Evolutionary conservation across 2,888 invertebrate species (phyloP).

Genomic region (Luffia ferchaultella): DNA sequence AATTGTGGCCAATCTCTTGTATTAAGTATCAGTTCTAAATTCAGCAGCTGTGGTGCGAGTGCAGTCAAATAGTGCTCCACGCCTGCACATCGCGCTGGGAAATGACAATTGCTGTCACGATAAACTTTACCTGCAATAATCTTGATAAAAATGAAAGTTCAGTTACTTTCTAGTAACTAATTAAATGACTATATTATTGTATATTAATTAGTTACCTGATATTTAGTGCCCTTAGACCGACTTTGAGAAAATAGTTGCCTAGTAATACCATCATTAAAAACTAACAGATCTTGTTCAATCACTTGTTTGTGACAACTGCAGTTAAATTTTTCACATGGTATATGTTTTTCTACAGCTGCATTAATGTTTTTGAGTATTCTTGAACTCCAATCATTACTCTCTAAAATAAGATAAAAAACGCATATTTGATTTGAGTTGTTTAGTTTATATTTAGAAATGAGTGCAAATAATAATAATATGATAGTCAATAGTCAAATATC

Average conservation of each 20-base stretch:
- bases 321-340: constrained; percentile 61
- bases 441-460: no score
- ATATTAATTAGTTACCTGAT: constrained; percentile 40
- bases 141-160: constrained; percentile 66
- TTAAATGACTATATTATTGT: neutral
- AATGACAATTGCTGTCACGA: constrained; percentile 86
- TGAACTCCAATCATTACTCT: constrained; percentile 45
- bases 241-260: constrained; percentile 70
- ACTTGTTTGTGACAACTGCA: constrained; percentile 72
- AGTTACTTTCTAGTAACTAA: no score
- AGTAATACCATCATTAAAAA: constrained; percentile 77
- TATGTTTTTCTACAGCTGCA: constrained; percentile 53
- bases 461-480: no score
- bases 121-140: constrained; percentile 83
- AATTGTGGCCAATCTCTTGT: constrained; percentile 94
- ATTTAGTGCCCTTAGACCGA: constrained; percentile 44
- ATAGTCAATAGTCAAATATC: no score
- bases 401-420: constrained; percentile 48
- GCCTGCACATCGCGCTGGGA: constrained; percentile 90
- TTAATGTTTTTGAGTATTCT: constrained; percentile 49
- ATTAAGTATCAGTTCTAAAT: constrained; percentile 89
- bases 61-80: constrained; percentile 86
- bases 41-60: constrained; percentile 73
- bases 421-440: no score
- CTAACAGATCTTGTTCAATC: constrained; percentile 72